Percentiles rank a stretch among this genome's conserved stretches.
Conservation (phyloP, 2,113 vertebrate genomes). For the Hippoglossus stenolepis region DNA sequence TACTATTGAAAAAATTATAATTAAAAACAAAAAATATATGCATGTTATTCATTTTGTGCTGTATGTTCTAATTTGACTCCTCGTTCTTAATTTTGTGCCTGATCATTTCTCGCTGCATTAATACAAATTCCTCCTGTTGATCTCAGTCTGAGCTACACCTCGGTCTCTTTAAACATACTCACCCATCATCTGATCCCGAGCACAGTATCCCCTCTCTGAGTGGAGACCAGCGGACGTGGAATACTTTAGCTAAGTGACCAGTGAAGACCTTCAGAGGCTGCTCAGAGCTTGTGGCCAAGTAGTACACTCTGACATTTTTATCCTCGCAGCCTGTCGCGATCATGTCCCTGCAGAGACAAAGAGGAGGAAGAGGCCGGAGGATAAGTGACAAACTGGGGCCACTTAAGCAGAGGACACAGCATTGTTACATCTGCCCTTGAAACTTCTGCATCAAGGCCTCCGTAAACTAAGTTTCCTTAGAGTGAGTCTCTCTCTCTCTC, state of each 20-base stretch:
- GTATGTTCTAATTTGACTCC: neutral
- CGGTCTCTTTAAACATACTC: slow-evolving; percentile 8
- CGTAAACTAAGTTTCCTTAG: neutral
- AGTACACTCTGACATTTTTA: slow-evolving; percentile 96
- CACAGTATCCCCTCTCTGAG: slow-evolving; percentile 97
- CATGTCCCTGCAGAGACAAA: slow-evolving; percentile 88
- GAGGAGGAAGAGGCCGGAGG: too few species aligned
- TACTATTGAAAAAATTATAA: too few species aligned
- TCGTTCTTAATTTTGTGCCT: neutral
- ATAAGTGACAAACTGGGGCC: neutral
- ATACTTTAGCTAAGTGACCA: slow-evolving; percentile 95
- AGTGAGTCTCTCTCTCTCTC: too few species aligned
- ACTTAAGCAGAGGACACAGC: neutral
- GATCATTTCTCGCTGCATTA: neutral
- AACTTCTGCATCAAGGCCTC: neutral
- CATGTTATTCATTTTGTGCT: too few species aligned
- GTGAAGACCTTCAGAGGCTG: slow-evolving; percentile 95
- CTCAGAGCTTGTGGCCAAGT: slow-evolving; percentile 95
- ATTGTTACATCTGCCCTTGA: neutral
- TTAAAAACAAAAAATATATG: too few species aligned
- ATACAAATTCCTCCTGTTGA: neutral
- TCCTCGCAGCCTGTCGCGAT: slow-evolving; percentile 98
- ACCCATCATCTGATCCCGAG: slow-evolving; percentile 98
- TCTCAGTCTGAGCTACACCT: neutral
- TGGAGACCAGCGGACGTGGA: slow-evolving; percentile 97